Evolutionary conservation across 1,140 invertebrate genomes (phyloP), one percentile per base, ranked within the genome.

Genomic region (Phenacoccus solenopsis): DNA sequence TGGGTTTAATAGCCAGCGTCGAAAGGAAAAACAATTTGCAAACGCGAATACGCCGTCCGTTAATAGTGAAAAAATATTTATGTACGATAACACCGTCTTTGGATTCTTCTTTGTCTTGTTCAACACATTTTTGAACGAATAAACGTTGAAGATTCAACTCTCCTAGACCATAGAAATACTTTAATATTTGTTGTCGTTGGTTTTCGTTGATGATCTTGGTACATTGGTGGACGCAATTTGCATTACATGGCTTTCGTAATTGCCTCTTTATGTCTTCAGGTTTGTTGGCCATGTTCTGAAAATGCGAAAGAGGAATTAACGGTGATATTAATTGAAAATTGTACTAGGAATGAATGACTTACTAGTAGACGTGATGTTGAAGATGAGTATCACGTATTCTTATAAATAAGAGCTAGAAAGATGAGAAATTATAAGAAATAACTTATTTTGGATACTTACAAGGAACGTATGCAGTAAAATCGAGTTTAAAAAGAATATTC

Each of bases 61-160:
- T 64, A 10, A 64, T 64, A 3, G 59, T 64, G 21, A 64, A 64
- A 16, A 64, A 64, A 20, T 64, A 64, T 10, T 27, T 24, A 64
- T 64, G 59, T 1, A 25, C 21, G 4, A 49, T 16, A 3, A 64
- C 59, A 9, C 22, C 25, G 16, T 64, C 59, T 25, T 24, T 64
- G 9, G 21, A 24, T 64, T 64, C 25, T 24, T 64, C 59, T 24
- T 64, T 24, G 25, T 64, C 59, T 64, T 27, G 21, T 16, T 64
- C 59, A 20, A 64, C 59, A 20, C 59, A 64, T 64, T 64, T 64
- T 64, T 64, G 59, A 20, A 64, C 25, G 59, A 64, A 64, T 64
- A 64, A 64, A 10, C 59, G 59, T 64, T 64, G 59, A 25, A 64
- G 59, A 27, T 64, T 27, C 22, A 64, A 10, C 13, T 64, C 25